Conservation (phyloP, 2,113 vertebrate species). For the Gulo gulo region DNA sequence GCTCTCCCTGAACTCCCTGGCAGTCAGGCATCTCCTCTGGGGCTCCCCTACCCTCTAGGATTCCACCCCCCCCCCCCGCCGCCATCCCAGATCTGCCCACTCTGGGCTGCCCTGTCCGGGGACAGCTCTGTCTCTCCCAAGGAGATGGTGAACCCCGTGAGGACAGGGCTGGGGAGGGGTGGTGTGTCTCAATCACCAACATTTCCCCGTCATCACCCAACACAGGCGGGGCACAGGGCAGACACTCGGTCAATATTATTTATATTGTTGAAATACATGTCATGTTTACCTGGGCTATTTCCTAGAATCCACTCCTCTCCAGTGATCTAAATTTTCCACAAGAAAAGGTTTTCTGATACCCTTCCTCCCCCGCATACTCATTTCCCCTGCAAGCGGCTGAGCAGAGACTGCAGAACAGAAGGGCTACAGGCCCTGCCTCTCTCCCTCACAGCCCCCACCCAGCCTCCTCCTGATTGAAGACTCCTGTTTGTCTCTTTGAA, state of each 20-base stretch:
- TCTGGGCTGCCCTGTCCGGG: neutral
- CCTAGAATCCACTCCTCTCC: slow-evolving; percentile 11
- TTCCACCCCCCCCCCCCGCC: neutral
- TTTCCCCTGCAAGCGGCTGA: neutral
- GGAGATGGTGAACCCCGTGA: neutral
- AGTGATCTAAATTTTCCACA: neutral
- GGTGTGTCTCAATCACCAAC: neutral
- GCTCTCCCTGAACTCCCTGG: neutral
- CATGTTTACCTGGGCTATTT: slow-evolving; percentile 29
- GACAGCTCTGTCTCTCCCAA: neutral
- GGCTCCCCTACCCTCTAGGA: neutral
- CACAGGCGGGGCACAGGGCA: neutral
- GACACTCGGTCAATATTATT: neutral
- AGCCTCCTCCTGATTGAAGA: neutral
- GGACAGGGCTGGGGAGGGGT: neutral
- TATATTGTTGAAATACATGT: neutral
- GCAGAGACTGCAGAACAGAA: neutral
- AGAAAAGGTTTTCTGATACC: neutral
- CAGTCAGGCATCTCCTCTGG: neutral
- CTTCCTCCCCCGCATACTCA: neutral
- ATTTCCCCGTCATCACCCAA: neutral
- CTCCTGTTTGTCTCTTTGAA: neutral
- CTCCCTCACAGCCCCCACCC: neutral
- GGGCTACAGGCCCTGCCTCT: neutral
- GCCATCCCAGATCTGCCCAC: neutral